These are phyloP conservation scores for Lutjanus campechanus DNA, from an alignment of 2,797 vertebrate genomes.

Conservation along the genomic window DNA sequence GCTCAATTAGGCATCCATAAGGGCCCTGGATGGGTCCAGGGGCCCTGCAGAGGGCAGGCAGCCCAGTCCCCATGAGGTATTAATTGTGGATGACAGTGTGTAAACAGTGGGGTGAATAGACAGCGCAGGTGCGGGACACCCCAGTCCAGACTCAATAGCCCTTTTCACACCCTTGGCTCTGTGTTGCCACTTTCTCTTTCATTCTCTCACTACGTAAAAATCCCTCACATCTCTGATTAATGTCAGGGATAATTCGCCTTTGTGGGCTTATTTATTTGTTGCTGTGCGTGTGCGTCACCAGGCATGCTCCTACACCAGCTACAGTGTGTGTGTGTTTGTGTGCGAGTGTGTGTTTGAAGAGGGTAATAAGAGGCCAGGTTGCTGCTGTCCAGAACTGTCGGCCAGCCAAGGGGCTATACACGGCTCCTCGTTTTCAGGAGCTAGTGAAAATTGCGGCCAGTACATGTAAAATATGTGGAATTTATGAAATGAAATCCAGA, in stretches of 20 bases:
- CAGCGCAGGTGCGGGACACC: constrained; percentile 95
- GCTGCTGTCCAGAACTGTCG: constrained; percentile 47
- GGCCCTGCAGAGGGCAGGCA: constrained; percentile 88
- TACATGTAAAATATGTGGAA: constrained; percentile 86
- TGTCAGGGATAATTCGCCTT: constrained; percentile 53
- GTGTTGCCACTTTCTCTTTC: constrained; percentile 81
- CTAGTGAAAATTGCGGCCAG: constrained; percentile 81
- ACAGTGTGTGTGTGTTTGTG: constrained; percentile 34
- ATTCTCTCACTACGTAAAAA: constrained; percentile 54
- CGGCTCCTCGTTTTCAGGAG: constrained; percentile 74
- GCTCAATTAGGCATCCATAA: constrained; percentile 99
- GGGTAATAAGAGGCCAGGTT: constrained; percentile 56
- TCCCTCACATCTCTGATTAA: constrained; percentile 67
- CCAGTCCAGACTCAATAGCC: constrained; percentile 86
- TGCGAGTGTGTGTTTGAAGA: constrained; percentile 50
- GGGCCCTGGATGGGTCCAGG: constrained; percentile 92
- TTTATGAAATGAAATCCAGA: constrained; percentile 88
- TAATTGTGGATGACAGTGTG: constrained; percentile 99
- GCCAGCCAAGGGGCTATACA: constrained; percentile 45
- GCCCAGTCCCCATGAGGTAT: constrained; percentile 87
- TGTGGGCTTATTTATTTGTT: constrained; percentile 72
- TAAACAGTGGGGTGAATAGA: constrained; percentile 98
- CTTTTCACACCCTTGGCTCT: constrained; percentile 91
- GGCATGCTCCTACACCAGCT: constrained; percentile 29
- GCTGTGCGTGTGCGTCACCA: constrained; percentile 43